Percentiles rank a stretch among this genome's conserved stretches.
Evolutionary conservation across 2,797 vertebrate species (phyloP).

Genomic region (Macroramphosus scolopax): DNA sequence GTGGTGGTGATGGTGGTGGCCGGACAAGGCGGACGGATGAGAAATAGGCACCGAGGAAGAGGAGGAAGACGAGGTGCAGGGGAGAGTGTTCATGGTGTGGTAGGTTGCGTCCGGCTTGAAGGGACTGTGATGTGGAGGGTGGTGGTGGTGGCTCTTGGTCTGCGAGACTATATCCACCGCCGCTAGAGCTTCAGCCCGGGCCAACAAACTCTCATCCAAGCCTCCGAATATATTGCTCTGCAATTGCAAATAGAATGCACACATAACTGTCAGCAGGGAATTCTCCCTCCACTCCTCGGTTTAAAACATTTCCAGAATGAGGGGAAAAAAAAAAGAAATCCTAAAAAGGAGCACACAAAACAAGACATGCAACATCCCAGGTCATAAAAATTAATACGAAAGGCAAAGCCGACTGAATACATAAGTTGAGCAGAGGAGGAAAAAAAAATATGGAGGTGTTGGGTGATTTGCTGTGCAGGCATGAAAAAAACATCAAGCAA

Average conservation of each 20-base stretch:
- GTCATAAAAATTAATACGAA: slow-evolving; percentile 96
- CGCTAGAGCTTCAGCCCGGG: slow-evolving; percentile 98
- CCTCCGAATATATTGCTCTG: slow-evolving; percentile 99
- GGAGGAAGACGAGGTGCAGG: slow-evolving; percentile 91
- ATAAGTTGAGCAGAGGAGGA: slow-evolving; percentile 84
- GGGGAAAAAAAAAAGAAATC: slow-evolving; percentile 74
- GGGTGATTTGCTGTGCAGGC: slow-evolving; percentile 94
- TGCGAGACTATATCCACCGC: slow-evolving; percentile 99
- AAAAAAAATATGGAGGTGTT: slow-evolving; percentile 82
- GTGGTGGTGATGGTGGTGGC: slow-evolving; percentile 91
- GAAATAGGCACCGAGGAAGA: slow-evolving; percentile 90
- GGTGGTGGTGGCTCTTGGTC: slow-evolving; percentile 97
- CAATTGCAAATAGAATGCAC: slow-evolving; percentile 99
- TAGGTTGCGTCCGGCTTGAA: slow-evolving; percentile 99
- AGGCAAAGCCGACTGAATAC: slow-evolving; percentile 88
- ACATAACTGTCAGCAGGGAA: slow-evolving; percentile 95
- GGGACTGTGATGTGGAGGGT: slow-evolving; percentile 96
- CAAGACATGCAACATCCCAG: slow-evolving; percentile 90
- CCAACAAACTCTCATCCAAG: slow-evolving; percentile 99
- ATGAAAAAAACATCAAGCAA: slow-evolving; percentile 97
- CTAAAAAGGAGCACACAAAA: slow-evolving; percentile 79
- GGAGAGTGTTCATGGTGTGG: slow-evolving; percentile 98
- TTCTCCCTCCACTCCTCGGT: slow-evolving; percentile 84
- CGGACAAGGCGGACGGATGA: slow-evolving; percentile 87
- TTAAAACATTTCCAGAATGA: slow-evolving; percentile 89